These are phyloP conservation scores for Jordanella pulchra DNA, from an alignment of 2,797 vertebrate genomes.

Conservation along the genomic window DNA sequence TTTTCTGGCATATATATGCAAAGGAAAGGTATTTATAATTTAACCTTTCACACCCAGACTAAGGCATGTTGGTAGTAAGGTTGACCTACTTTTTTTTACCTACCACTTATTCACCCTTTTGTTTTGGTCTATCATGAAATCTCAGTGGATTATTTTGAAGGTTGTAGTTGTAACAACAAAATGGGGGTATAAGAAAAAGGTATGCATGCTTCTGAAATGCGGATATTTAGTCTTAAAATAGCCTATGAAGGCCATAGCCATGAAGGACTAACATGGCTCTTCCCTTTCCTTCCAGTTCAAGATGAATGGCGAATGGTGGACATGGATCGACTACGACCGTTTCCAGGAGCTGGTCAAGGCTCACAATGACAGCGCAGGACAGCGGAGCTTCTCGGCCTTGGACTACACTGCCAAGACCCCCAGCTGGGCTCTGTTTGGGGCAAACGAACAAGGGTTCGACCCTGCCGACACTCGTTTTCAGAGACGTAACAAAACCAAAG, in stretches of 20 bases:
- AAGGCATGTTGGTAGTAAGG: too few species aligned
- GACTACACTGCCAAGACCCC: slow-evolving; percentile 89
- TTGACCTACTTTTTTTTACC: too few species aligned
- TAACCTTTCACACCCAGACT: too few species aligned
- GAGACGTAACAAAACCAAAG: slow-evolving; percentile 85
- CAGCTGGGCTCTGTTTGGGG: slow-evolving; percentile 88
- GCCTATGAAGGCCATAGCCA: too few species aligned
- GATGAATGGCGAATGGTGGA: slow-evolving; percentile 86
- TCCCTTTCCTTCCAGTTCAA: slow-evolving; percentile 80
- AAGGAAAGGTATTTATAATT: too few species aligned
- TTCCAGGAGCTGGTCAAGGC: slow-evolving; percentile 86
- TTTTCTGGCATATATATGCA: too few species aligned
- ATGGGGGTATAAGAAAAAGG: neutral
- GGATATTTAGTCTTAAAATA: neutral
- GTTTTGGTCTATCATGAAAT: neutral
- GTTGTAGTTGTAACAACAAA: neutral
- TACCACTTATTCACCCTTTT: too few species aligned
- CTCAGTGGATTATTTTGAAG: neutral
- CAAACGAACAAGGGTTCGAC: slow-evolving; percentile 87
- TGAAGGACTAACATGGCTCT: too few species aligned
- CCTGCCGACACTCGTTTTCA: slow-evolving; percentile 87
- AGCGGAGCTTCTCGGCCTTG: slow-evolving; percentile 79
- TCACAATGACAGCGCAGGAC: slow-evolving; percentile 73
- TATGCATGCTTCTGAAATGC: neutral
- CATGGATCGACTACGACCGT: slow-evolving; percentile 90